Conservation (phyloP, 2,888 invertebrate genomes). For the Patella caerulea region DNA sequence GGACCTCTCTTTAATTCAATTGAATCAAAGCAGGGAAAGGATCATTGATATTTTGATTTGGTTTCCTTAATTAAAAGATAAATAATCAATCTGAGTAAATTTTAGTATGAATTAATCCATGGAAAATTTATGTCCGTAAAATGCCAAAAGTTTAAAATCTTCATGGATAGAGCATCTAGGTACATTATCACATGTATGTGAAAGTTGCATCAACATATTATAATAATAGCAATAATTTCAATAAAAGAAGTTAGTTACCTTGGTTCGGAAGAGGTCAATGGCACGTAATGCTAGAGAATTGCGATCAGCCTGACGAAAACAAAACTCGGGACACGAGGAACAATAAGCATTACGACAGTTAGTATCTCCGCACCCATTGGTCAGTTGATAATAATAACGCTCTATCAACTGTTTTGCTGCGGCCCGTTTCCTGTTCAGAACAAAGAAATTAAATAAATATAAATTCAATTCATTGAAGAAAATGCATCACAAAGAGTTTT, state of each 20-base stretch:
- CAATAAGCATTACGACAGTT: slow-evolving; percentile 88
- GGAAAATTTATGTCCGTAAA: too few species aligned
- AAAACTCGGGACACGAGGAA: slow-evolving; percentile 80
- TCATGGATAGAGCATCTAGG: too few species aligned
- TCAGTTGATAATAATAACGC: slow-evolving; percentile 91
- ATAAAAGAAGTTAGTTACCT: neutral
- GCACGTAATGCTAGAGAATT: slow-evolving; percentile 94
- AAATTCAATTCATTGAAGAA: neutral
- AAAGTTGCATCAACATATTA: too few species aligned
- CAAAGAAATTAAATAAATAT: neutral
- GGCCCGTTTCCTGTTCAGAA: slow-evolving; percentile 66
- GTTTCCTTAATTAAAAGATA: too few species aligned
- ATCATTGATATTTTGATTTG: too few species aligned
- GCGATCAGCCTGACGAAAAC: slow-evolving; percentile 78
- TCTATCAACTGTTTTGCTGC: slow-evolving; percentile 86
- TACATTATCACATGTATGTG: too few species aligned
- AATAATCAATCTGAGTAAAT: too few species aligned
- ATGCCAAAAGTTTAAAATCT: too few species aligned
- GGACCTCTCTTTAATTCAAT: too few species aligned
- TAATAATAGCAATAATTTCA: too few species aligned
- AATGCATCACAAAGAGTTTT: neutral
- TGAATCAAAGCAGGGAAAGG: too few species aligned
- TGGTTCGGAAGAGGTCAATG: slow-evolving; percentile 82
- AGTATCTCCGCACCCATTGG: slow-evolving; percentile 92
- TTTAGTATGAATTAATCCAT: too few species aligned